Base-by-base conservation (phyloP, 2,113 vertebrate species). In the Brachyhypopomus gauderio region DNA sequence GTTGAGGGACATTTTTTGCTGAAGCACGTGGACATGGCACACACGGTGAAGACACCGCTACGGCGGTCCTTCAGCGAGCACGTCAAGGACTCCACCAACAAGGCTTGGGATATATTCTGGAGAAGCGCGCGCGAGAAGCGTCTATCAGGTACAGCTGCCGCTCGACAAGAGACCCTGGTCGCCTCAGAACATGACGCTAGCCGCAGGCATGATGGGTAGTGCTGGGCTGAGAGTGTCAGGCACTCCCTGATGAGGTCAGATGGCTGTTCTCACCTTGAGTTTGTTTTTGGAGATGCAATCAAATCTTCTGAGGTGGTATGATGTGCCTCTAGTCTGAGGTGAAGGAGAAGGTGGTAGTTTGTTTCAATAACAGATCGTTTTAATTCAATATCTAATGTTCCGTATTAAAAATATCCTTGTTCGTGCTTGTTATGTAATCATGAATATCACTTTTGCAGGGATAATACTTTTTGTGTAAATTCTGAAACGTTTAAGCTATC, bases 71-170 rank as follows among this genome's bases (percentile, higher is more conserved):
- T 95, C 88, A 96, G 96, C 12, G 91, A 95, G 71, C 94, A 95
- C 11, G 88, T 94, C 19, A 87, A 92, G 75, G 90, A 90, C 88
- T 94, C 94, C 59, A 86, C 88, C 86, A 89, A 92, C 92, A 93
- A 88, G 85, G 93, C 91, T 4, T 93, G 93, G 95, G 94, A 95
- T 0, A 86, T 87, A 74, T 92, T 96, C 92, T 95, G 96, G 95
- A 96, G 87, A 86, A 92, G 90, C 0, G 63, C 92, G 67, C 90
- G 95, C 84, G 95, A 94, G 86, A 90, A 91, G 78, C 87, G 91
- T 64, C 91, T 95, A 5, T 88, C 94, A 94, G 94, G 95, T 96
- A 83, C 88, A 88, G 56, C 27, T 58, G 20, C 5, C 3, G n/a
- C 12, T 30, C 16, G 84, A 90, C 86, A 87, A 17, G 6, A 30